phyloP scores from a whole-genome alignment of 1,140 invertebrate genomes.

The Euschistus heros region DNA sequence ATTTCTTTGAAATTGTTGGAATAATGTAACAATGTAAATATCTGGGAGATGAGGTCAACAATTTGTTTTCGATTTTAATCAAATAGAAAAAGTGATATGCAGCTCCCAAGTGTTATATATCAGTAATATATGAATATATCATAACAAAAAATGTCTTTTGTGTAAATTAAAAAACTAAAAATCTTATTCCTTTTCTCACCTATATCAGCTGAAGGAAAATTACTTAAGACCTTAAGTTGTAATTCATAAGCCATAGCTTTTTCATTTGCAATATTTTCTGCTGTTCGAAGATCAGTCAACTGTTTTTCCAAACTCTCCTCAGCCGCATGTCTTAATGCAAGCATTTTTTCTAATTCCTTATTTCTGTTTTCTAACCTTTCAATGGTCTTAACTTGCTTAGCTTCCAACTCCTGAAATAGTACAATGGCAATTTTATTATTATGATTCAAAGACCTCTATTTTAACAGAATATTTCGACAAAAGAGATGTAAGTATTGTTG shows the following conservation, averaged over 20 bases:
- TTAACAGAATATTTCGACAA: too few relatives aligned
- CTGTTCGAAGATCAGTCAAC: constrained; percentile 19
- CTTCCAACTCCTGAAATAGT: constrained; percentile 34
- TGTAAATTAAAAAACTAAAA: too few relatives aligned
- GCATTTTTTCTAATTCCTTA: constrained; percentile 36
- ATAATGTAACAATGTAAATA: too few relatives aligned
- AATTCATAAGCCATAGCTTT: constrained; percentile 17
- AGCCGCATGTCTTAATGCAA: constrained; percentile 31
- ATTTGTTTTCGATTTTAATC: too few relatives aligned
- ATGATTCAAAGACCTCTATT: too few relatives aligned
- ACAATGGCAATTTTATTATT: neutral
- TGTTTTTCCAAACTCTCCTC: constrained; percentile 24
- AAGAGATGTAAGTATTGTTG: too few relatives aligned
- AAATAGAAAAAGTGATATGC: too few relatives aligned
- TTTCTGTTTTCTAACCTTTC: constrained; percentile 40
- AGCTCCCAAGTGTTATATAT: too few relatives aligned
- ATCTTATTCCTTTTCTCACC: neutral
- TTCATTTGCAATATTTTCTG: constrained; percentile 26
- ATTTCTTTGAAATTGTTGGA: too few relatives aligned
- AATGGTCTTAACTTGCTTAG: constrained; percentile 38
- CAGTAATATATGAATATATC: too few relatives aligned
- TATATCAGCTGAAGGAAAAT: constrained; percentile 2
- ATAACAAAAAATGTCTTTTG: too few relatives aligned
- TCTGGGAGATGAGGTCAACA: too few relatives aligned
- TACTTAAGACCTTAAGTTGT: neutral